Evolutionary conservation across 1,140 invertebrate species (phyloP).

Genomic region (Yoshiicerus persimilis): DNA sequence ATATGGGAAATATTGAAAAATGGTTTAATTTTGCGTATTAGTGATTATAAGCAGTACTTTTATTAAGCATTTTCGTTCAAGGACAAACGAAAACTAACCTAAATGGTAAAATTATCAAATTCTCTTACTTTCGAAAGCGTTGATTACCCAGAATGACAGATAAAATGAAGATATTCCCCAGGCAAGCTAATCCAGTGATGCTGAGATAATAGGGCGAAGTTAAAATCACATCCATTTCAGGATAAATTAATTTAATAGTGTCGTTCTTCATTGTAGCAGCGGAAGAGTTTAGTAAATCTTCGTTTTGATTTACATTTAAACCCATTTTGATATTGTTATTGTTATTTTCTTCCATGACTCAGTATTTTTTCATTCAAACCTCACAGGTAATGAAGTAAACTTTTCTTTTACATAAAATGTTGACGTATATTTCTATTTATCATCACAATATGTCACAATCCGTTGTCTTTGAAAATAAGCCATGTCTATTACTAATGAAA

Average conservation of each 20-base stretch:
- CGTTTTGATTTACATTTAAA: neutral
- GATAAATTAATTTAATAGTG: neutral
- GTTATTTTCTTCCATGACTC: no score
- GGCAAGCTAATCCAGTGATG: neutral
- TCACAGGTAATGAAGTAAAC: no score
- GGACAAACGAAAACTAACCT: neutral
- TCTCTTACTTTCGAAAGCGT: conserved; percentile 25
- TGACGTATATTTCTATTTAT: no score
- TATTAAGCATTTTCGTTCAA: no score
- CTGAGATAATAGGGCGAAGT: neutral
- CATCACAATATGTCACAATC: no score
- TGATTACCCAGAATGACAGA: neutral
- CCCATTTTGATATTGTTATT: no score
- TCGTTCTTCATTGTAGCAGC: neutral
- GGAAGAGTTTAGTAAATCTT: neutral
- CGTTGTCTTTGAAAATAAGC: no score
- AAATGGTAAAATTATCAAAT: neutral
- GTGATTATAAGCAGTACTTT: no score
- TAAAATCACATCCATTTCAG: neutral
- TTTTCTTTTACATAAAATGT: no score
- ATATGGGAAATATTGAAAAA: neutral
- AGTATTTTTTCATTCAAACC: no score
- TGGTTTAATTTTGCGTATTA: neutral
- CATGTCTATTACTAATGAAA: no score
- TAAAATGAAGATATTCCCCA: conserved; percentile 25